Base-by-base conservation (phyloP, 2,113 vertebrate genomes). In the Menidia beryllina region DNA sequence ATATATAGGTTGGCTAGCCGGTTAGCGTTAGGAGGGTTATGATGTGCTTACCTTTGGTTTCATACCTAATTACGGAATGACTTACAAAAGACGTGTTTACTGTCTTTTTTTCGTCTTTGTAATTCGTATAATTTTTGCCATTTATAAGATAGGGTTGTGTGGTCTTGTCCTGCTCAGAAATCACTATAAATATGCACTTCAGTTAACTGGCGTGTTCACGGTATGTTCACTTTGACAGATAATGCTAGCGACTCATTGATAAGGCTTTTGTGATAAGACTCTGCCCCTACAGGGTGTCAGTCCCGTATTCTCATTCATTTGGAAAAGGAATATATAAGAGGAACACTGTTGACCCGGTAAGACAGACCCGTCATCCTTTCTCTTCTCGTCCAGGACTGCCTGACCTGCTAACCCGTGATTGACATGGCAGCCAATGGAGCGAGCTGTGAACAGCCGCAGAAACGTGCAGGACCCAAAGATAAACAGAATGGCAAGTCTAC, bases 401-500 rank as follows among this genome's bases (percentile, higher is more conserved):
- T 67, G 75, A 73, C 49, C 75, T 51, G 79, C 53, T 65, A 17
- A 39, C 60, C 51, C 88, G 88, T 92, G 86, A 92, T 88, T 91
- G 95, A 97, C 90, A 99, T 98, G 97, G 96, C 96, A 94, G 96
- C 96, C 87, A 96, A 97, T 95, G 96, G 95, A 93, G 94, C 94
- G 68, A 94, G 93, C 53, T 96, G 94, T 93, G 97, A 97, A 45
- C 81, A 89, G 67, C 79, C 90, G 75, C 95, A 96, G 92, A 96
- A 94, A 91, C 96, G 95, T 63, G 59, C 88, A 53, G 92, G 93
- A 86, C 84, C 77, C 68, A 97, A 96, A 92, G 96, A 95, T 59
- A 96, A 95, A 84, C 95, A 95, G 81, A 99, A 98, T 86, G 97
- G 97, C 12, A 96, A 64, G 77, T 94, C 95, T 58, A 89, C 94